Evolutionary conservation across 1,140 invertebrate species (phyloP).

Genomic region (Kradibia gibbosae): DNA sequence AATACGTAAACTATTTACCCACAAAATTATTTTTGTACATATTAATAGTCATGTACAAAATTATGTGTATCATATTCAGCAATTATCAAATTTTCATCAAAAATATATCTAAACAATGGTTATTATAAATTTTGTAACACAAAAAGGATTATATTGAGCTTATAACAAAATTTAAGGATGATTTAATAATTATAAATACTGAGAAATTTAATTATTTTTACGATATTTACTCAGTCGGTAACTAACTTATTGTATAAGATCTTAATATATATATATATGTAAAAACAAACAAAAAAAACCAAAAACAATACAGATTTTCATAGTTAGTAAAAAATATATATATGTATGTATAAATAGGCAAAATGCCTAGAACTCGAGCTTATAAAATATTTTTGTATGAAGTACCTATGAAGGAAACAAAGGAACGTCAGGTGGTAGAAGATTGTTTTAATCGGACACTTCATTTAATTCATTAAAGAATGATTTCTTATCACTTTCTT

Average conservation of each 20-base stretch:
- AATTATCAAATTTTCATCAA: too few relatives aligned
- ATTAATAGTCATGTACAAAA: too few relatives aligned
- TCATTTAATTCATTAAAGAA: slow-evolving; percentile 35
- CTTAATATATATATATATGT: too few relatives aligned
- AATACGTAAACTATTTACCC: too few relatives aligned
- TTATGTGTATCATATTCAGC: too few relatives aligned
- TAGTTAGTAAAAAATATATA: slow-evolving; percentile 33
- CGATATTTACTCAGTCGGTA: slow-evolving; percentile 46
- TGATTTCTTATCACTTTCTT: slow-evolving; percentile 3
- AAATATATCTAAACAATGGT: too few relatives aligned
- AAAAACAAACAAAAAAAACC: slow-evolving; percentile 42
- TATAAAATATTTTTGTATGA: slow-evolving; percentile 41
- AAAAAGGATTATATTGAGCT: too few relatives aligned
- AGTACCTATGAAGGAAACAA: slow-evolving; percentile 37
- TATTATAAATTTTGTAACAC: too few relatives aligned
- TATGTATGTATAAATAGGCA: slow-evolving; percentile 41
- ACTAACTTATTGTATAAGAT: slow-evolving; percentile 32
- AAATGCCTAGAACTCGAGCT: slow-evolving; percentile 37
- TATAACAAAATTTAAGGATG: too few relatives aligned
- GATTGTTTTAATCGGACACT: slow-evolving; percentile 38
- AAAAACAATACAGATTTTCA: slow-evolving; percentile 39
- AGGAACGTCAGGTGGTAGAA: slow-evolving; percentile 31
- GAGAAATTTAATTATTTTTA: slow-evolving; percentile 37
- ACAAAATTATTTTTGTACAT: too few relatives aligned
- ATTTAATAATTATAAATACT: slow-evolving; percentile 21